Conservation (phyloP, 2,113 vertebrate species). For the Aramus guarauna region DNA sequence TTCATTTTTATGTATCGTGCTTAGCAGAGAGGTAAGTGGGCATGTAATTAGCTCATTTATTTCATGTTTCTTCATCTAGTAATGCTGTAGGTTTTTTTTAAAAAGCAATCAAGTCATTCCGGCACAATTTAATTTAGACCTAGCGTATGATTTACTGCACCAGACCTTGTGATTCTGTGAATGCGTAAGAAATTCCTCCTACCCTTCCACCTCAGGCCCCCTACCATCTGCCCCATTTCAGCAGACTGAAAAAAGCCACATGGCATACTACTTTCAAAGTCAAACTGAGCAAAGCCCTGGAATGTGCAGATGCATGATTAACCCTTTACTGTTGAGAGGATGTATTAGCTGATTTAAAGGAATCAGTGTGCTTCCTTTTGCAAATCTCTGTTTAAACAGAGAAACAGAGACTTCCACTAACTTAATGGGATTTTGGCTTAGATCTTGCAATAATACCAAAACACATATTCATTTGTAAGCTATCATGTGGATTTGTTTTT, state of each 20-base stretch:
- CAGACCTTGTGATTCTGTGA: neutral
- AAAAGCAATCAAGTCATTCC: neutral
- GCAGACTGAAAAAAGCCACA: neutral
- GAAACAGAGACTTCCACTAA: neutral
- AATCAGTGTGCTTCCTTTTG: neutral
- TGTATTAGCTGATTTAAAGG: neutral
- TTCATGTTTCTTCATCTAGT: neutral
- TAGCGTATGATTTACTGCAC: neutral
- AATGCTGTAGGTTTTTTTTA: neutral
- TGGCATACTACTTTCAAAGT: neutral
- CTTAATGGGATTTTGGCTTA: neutral
- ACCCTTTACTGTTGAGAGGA: neutral
- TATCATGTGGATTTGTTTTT: neutral
- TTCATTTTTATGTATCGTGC: neutral
- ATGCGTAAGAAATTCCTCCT: neutral
- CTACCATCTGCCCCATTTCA: neutral
- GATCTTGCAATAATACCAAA: neutral
- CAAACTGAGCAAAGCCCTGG: neutral
- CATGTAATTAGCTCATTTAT: neutral
- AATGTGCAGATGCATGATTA: neutral
- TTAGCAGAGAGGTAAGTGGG: neutral
- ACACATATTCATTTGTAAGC: neutral
- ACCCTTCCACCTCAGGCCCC: neutral
- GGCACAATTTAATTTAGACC: neutral
- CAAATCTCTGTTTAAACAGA: neutral